Percentiles rank a stretch among this genome's conserved stretches.
phyloP scores from a whole-genome alignment of 2,888 invertebrate species.

The Hypselothyrea guttata region DNA sequence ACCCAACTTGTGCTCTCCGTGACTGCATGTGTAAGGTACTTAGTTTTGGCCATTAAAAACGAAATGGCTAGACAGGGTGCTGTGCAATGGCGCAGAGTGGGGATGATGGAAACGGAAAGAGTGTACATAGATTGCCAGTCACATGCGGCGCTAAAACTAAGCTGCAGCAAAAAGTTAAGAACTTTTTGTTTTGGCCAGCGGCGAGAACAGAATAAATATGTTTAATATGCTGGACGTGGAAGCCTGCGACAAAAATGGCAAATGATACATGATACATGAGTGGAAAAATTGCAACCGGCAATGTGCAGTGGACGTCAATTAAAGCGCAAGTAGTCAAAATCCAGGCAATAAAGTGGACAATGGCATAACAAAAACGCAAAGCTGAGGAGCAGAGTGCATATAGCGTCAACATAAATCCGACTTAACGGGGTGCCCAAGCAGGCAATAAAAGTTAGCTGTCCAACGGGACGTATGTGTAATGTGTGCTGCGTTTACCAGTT shows the following conservation, averaged over 20 bases:
- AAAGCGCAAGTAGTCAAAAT: conserved; percentile 28
- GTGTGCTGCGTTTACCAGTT: conserved; percentile 27
- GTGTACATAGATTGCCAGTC: conserved; percentile 3
- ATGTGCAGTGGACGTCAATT: conserved; percentile 61
- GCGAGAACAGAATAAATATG: conserved; percentile 42
- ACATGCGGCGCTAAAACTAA: conserved; percentile 29
- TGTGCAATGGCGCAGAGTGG: conserved; percentile 4
- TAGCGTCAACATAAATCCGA: conserved; percentile 73
- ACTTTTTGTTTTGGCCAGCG: conserved; percentile 50
- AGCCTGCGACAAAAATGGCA: not conserved
- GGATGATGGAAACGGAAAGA: not conserved
- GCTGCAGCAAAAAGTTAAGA: conserved; percentile 42
- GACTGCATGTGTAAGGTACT: conserved; percentile 41
- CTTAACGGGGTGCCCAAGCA: conserved; percentile 59
- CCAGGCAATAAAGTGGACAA: conserved; percentile 45
- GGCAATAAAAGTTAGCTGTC: conserved; percentile 52
- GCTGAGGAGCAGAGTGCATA: conserved; percentile 2
- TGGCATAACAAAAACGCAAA: conserved; percentile 10
- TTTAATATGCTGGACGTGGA: conserved; percentile 24
- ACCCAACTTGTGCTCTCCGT: conserved; percentile 39
- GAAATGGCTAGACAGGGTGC: conserved; percentile 32
- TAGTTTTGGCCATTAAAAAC: conserved; percentile 46
- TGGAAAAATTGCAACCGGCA: conserved; percentile 52
- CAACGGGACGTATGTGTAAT: conserved; percentile 49
- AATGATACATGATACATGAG: conserved; percentile 29